Evolutionary conservation across 1,140 invertebrate species (phyloP).

Genomic region (Phymastichus coffea): DNA sequence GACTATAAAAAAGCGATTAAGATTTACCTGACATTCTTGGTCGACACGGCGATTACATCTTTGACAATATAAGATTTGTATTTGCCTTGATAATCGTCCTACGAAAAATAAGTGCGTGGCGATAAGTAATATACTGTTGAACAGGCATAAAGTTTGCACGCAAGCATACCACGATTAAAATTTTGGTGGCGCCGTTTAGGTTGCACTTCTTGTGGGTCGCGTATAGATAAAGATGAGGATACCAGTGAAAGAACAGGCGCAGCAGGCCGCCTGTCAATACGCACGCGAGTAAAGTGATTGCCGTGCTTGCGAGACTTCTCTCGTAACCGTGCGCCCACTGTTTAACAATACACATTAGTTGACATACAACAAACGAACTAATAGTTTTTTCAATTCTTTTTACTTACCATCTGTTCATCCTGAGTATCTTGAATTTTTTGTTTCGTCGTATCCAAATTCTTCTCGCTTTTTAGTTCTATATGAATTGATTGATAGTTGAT

Average conservation of each 20-base stretch:
- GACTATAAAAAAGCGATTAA: too few relatives aligned
- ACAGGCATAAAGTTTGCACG: neutral
- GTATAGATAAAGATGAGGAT: conserved; percentile 75
- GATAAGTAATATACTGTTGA: neutral
- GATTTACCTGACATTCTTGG: conserved; percentile 53
- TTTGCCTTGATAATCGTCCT: conserved; percentile 71
- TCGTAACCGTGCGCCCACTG: conserved; percentile 69
- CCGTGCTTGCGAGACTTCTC: conserved; percentile 52
- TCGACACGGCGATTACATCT: conserved; percentile 58
- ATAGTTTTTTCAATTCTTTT: conserved; percentile 2
- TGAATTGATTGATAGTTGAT: too few relatives aligned
- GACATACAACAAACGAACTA: neutral
- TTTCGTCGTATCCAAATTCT: conserved; percentile 39
- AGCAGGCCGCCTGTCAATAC: conserved; percentile 72
- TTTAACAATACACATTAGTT: conserved; percentile 31
- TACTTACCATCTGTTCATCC: conserved; percentile 47
- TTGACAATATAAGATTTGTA: conserved; percentile 69
- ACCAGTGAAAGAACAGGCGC: conserved; percentile 84
- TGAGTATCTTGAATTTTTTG: conserved; percentile 48
- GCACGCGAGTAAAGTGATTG: conserved; percentile 64
- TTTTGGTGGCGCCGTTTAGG: conserved; percentile 71
- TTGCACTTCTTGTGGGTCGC: conserved; percentile 70
- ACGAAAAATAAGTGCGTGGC: conserved; percentile 16
- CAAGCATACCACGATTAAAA: conserved; percentile 72
- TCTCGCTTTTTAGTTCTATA: conserved; percentile 44